phyloP scores from a whole-genome alignment of 2,797 vertebrate genomes.

The Kryptolebias ocellatus region DNA sequence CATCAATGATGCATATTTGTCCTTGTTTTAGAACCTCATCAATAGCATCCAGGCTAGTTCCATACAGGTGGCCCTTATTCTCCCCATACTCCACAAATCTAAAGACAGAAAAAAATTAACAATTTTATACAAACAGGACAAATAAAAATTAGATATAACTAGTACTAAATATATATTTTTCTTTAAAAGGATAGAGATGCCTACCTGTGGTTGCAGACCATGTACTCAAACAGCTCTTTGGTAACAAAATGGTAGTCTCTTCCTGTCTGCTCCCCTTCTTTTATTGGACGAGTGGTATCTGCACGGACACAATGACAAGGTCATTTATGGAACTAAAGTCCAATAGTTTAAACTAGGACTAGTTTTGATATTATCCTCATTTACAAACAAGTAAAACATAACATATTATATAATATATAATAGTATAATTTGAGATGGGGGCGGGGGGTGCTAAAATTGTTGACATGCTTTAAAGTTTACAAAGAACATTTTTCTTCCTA shows the following conservation, averaged over 20 bases:
- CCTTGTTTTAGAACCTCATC: slow-evolving; percentile 83
- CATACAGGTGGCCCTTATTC: slow-evolving; percentile 87
- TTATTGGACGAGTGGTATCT: slow-evolving; percentile 91
- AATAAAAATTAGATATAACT: background rate
- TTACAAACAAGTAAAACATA: too few species aligned
- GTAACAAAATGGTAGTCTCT: slow-evolving; percentile 92
- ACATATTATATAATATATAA: too few species aligned
- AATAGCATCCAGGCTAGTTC: slow-evolving; percentile 87
- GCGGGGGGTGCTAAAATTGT: too few species aligned
- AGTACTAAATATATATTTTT: too few species aligned
- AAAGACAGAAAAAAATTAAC: background rate
- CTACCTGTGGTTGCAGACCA: slow-evolving; percentile 90
- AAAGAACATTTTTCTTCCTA: too few species aligned
- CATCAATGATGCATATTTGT: slow-evolving; percentile 88
- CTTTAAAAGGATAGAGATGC: background rate
- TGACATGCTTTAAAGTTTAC: too few species aligned
- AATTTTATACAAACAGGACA: background rate
- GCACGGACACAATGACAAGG: slow-evolving; percentile 4
- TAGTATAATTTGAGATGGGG: too few species aligned
- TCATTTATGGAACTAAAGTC: too few species aligned
- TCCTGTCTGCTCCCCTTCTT: slow-evolving; percentile 86
- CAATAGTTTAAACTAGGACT: too few species aligned
- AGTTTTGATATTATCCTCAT: too few species aligned
- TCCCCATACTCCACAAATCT: slow-evolving; percentile 93
- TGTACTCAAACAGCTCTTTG: slow-evolving; percentile 90